Percentiles rank a stretch among this genome's conserved stretches.
phyloP scores from a whole-genome alignment of 23 tunicate genomes.

The Aplidium turbinatum region DNA sequence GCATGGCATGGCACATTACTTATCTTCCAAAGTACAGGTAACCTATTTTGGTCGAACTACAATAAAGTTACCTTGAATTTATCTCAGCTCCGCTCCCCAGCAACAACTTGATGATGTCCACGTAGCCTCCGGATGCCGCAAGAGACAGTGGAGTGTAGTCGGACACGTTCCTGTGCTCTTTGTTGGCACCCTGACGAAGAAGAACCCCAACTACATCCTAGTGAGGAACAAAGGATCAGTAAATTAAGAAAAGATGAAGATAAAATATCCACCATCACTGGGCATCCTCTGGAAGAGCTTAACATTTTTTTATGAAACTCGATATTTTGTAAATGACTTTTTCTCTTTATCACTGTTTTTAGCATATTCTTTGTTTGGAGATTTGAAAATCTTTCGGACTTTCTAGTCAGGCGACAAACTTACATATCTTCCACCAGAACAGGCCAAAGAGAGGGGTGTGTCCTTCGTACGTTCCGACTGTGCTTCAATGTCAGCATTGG shows the following conservation, averaged over 20 bases:
- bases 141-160: slow-evolving; percentile 91
- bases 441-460: slow-evolving; percentile 95
- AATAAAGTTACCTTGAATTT: slow-evolving; percentile 60
- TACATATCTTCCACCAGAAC: slow-evolving; percentile 36
- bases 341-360: too few species aligned
- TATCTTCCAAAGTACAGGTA: too few species aligned
- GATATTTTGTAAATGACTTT: too few species aligned
- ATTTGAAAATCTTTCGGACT: neutral
- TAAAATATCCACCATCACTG: too few species aligned
- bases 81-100: slow-evolving; percentile 90
- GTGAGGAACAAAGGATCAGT: neutral
- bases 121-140: slow-evolving; percentile 96
- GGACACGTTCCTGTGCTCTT: slow-evolving; percentile 91
- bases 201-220: slow-evolving; percentile 83
- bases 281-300: too few species aligned
- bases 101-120: slow-evolving; percentile 69
- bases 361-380: neutral
- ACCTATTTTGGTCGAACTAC: too few species aligned
- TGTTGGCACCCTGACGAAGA: slow-evolving; percentile 75
- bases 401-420: neutral
- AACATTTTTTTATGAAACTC: too few species aligned
- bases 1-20: too few species aligned
- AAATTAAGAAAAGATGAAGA: too few species aligned
- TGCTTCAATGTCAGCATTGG: slow-evolving; percentile 86
- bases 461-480: slow-evolving; percentile 91